Conservation (phyloP, 2,888 invertebrate genomes). For the Allophyes oxyacanthae region DNA sequence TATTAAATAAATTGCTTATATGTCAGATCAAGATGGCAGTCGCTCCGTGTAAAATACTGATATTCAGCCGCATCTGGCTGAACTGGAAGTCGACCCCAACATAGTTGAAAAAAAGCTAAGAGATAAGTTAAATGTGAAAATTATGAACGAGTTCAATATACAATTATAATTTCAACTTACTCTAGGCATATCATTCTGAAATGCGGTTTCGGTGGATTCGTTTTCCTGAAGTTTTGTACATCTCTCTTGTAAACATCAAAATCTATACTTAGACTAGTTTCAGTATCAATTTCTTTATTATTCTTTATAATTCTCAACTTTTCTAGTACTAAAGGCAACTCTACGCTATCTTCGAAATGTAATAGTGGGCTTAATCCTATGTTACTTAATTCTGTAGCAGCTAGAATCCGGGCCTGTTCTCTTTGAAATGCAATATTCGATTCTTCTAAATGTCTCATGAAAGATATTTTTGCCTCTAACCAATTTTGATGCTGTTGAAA, state of each 20-base stretch:
- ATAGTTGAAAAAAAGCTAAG: too few relatives aligned
- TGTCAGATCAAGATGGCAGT: too few relatives aligned
- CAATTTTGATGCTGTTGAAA: constrained; percentile 68
- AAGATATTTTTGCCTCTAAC: constrained; percentile 76
- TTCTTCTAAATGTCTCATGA: constrained; percentile 69
- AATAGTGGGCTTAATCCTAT: constrained; percentile 66
- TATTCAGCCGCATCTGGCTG: too few relatives aligned
- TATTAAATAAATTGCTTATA: too few relatives aligned
- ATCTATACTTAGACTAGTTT: constrained; percentile 67
- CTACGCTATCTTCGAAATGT: constrained; percentile 70
- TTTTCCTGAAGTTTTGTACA: constrained; percentile 80
- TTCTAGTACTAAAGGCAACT: constrained; percentile 69
- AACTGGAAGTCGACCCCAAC: too few relatives aligned
- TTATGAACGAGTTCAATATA: not conserved
- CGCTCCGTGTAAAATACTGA: too few relatives aligned
- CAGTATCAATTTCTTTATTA: constrained; percentile 54
- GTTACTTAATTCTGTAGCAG: constrained; percentile 45
- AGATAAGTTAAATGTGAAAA: too few relatives aligned
- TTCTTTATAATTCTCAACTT: constrained; percentile 76
- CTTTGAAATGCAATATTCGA: constrained; percentile 63
- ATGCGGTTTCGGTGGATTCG: constrained; percentile 76
- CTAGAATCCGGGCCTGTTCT: constrained; percentile 35
- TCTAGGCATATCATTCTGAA: constrained; percentile 79
- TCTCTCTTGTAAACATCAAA: constrained; percentile 85
- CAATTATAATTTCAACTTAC: constrained; percentile 69